Conservation (phyloP, 2,113 vertebrate genomes). For the Hippocampus mohnikei region DNA sequence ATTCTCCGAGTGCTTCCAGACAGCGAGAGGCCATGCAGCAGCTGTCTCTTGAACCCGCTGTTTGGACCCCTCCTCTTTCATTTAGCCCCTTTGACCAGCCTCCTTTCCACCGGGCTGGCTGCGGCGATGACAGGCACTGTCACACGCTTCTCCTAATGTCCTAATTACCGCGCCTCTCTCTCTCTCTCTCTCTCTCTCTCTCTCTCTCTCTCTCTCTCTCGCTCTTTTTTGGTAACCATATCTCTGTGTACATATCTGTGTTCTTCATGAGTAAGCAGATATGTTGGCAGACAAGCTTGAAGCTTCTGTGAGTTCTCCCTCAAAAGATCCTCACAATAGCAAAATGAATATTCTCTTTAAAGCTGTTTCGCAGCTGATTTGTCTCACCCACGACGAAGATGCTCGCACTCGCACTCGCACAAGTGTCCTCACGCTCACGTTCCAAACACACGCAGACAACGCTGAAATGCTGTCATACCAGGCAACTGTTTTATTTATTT, state of each 20-base stretch:
- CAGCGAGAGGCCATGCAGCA: constrained; percentile 67
- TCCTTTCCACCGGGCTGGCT: constrained; percentile 55
- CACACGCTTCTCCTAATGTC: constrained; percentile 67
- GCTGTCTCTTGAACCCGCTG: constrained; percentile 67
- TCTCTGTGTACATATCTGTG: background rate
- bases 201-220: background rate
- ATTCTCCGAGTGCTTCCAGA: constrained; percentile 70
- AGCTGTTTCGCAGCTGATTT: too few species aligned
- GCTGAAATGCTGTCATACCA: too few species aligned
- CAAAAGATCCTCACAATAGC: constrained; percentile 33
- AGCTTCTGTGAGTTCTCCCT: constrained; percentile 33
- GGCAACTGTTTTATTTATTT: too few species aligned
- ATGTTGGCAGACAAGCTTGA: constrained; percentile 31
- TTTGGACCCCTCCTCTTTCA: constrained; percentile 37
- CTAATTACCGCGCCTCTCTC: constrained; percentile 61
- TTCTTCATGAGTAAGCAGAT: constrained; percentile 43
- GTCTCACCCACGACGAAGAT: too few species aligned
- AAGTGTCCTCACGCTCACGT: too few species aligned
- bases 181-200: background rate
- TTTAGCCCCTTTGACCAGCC: constrained; percentile 65
- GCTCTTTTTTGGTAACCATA: background rate
- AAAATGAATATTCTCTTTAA: constrained; percentile 24
- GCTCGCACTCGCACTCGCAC: too few species aligned
- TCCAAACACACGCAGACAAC: too few species aligned
- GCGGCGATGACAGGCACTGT: constrained; percentile 68